A percentile compares a stretch with the other conserved stretches of the same genome.
Conservation (phyloP, 2,797 vertebrate species). For the Toxotes lorentzi region DNA sequence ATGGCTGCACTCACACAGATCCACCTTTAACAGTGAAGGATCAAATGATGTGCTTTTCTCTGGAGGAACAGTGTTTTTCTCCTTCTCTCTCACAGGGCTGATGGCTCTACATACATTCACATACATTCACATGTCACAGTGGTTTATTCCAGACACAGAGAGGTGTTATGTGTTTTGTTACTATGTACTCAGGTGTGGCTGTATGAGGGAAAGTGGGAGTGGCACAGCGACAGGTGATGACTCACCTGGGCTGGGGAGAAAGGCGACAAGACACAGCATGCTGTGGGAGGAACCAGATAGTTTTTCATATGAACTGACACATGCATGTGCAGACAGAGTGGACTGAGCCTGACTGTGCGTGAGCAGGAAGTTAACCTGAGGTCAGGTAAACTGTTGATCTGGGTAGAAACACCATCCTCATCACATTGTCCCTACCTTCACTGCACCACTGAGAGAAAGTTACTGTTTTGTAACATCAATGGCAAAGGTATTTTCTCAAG, state of each 20-base stretch:
- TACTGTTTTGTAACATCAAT: not conserved
- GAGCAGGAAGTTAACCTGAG: not conserved
- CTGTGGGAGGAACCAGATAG: not conserved
- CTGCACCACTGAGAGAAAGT: not conserved
- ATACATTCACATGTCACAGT: not conserved
- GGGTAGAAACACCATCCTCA: not conserved
- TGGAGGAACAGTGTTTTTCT: not conserved
- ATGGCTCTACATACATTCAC: not conserved
- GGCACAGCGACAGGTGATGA: slow-evolving; percentile 30
- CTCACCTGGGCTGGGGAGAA: slow-evolving; percentile 13
- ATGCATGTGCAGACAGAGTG: not conserved
- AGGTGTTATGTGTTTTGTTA: not conserved
- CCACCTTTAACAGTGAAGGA: not conserved
- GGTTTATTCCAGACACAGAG: not conserved
- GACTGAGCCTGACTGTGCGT: not conserved
- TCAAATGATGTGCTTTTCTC: not conserved
- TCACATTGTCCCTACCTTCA: not conserved
- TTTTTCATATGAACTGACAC: not conserved
- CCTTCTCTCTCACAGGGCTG: not conserved
- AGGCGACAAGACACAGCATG: slow-evolving; percentile 20
- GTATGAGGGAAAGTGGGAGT: not conserved
- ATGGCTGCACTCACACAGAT: not conserved
- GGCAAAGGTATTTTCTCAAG: not conserved
- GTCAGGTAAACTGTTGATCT: slow-evolving; percentile 4
- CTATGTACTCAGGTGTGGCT: slow-evolving; percentile 44